phyloP scores from a whole-genome alignment of 2,797 vertebrate genomes.

The Peromyscus melanophrys region DNA sequence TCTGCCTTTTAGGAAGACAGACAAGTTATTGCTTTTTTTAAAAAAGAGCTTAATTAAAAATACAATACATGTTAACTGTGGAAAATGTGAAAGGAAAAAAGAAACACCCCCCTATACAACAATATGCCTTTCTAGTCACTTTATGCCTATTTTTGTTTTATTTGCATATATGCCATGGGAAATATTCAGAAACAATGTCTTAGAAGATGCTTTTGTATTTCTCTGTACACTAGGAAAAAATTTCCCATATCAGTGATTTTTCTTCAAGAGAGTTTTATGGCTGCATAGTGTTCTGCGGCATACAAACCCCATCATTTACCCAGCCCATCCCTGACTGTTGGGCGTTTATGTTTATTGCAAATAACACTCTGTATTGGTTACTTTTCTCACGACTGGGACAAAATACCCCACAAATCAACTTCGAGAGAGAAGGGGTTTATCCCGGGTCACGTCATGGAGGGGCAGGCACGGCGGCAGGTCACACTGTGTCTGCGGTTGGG shows the following conservation, averaged over 20 bases:
- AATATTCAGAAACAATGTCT: constrained; percentile 42
- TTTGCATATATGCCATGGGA: constrained; percentile 15
- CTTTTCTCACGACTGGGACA: background rate
- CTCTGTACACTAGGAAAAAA: background rate
- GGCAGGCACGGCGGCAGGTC: background rate
- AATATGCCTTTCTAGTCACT: background rate
- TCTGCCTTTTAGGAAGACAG: constrained; percentile 32
- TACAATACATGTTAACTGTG: background rate
- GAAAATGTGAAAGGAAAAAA: constrained; percentile 19
- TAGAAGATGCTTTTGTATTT: constrained; percentile 58
- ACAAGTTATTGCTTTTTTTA: background rate
- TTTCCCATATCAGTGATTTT: background rate
- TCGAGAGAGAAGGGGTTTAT: background rate
- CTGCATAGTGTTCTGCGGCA: background rate
- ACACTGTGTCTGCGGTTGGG: background rate
- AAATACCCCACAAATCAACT: background rate
- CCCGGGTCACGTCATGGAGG: background rate
- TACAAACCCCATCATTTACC: background rate
- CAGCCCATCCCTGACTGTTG: background rate
- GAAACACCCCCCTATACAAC: background rate
- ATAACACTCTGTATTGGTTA: constrained; percentile 22
- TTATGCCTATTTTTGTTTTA: background rate
- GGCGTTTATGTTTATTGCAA: constrained; percentile 29
- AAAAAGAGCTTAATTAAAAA: background rate
- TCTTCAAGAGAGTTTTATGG: constrained; percentile 34